phyloP scores from a whole-genome alignment of 2,888 invertebrate species.

The Hoplodrina blanda region DNA sequence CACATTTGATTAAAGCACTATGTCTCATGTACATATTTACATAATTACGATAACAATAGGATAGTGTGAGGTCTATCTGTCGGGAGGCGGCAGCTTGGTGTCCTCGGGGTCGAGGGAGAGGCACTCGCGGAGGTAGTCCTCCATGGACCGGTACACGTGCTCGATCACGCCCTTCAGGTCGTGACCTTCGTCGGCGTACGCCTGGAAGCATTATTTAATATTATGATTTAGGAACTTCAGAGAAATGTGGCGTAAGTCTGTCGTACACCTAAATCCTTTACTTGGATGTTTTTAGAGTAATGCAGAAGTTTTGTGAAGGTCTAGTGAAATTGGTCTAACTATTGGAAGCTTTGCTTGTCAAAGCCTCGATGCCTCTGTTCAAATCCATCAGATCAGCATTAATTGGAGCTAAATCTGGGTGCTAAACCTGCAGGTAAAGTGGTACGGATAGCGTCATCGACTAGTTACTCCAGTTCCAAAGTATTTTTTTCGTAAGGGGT shows the following conservation, averaged over 20 bases:
- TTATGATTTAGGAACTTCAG: slow-evolving; percentile 17
- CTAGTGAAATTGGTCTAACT: too few relatives aligned
- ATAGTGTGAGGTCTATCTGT: slow-evolving; percentile 82
- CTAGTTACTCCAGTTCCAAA: neutral
- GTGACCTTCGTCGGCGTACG: slow-evolving; percentile 98
- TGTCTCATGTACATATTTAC: slow-evolving; percentile 89
- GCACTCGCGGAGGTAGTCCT: slow-evolving; percentile 97
- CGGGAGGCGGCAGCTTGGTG: slow-evolving; percentile 91
- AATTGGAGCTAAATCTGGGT: too few relatives aligned
- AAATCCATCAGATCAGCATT: too few relatives aligned
- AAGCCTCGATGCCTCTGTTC: too few relatives aligned
- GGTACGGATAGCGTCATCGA: neutral
- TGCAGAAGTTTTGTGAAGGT: too few relatives aligned
- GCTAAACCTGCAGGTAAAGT: too few relatives aligned
- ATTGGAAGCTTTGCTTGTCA: too few relatives aligned
- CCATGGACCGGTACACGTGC: slow-evolving; percentile 98
- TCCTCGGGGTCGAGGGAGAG: slow-evolving; percentile 96
- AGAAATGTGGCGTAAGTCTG: neutral
- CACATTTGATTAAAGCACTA: slow-evolving; percentile 89
- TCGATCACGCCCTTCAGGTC: slow-evolving; percentile 95
- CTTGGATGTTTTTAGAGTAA: neutral
- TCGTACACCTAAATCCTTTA: neutral
- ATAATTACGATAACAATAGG: slow-evolving; percentile 78
- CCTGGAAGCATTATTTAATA: slow-evolving; percentile 87
- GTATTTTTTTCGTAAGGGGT: too few relatives aligned